Conservation (phyloP, 2,797 vertebrate species). For the Acrossocheilus fasciatus region DNA sequence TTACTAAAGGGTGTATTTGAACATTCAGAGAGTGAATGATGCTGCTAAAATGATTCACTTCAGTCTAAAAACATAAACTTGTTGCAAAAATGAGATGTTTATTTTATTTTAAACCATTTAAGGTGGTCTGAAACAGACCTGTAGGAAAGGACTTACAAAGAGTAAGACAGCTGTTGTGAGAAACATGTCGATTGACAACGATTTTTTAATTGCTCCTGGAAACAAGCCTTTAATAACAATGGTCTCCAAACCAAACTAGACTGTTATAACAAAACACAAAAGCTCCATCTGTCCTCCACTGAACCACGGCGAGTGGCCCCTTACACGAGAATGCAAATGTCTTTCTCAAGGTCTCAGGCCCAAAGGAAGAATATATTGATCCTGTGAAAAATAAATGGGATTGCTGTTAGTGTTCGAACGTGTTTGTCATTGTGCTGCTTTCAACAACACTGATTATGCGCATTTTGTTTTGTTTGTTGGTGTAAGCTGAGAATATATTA, state of each 20-base stretch:
- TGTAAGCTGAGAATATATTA: slow-evolving; percentile 38
- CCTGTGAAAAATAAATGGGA: slow-evolving; percentile 26
- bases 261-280: slow-evolving; percentile 1
- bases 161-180: neutral
- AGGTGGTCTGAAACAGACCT: neutral
- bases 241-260: slow-evolving; percentile 1
- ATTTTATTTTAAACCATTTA: neutral
- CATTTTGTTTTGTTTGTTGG: slow-evolving; percentile 34
- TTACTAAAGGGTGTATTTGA: neutral
- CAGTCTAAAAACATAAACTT: neutral
- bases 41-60: neutral
- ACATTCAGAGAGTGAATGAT: neutral
- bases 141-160: neutral
- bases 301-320: neutral
- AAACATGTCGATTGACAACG: slow-evolving; percentile 4
- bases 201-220: slow-evolving; percentile 21
- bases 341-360: slow-evolving; percentile 28
- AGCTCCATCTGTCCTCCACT: neutral
- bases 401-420: slow-evolving; percentile 16
- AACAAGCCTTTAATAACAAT: slow-evolving; percentile 31
- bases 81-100: neutral
- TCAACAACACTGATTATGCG: slow-evolving; percentile 28
- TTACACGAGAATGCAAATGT: slow-evolving; percentile 4
- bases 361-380: slow-evolving; percentile 30
- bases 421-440: slow-evolving; percentile 20